A percentile compares a stretch with the other conserved stretches of the same genome.
Evolutionary conservation across 2,797 vertebrate species (phyloP).

Genomic region (Fundulus diaphanus): DNA sequence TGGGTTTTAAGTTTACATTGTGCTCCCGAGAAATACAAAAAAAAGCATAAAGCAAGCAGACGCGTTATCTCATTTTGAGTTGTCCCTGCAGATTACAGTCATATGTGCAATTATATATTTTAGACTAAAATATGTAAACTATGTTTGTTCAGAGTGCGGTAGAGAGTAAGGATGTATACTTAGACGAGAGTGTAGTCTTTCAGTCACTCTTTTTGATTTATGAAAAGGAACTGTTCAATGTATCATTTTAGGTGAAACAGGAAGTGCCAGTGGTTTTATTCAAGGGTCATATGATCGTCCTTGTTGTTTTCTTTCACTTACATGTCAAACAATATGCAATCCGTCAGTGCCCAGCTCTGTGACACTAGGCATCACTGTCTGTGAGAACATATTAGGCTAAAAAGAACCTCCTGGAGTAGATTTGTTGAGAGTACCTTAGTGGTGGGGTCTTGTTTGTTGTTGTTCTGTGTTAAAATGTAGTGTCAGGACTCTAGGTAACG

Average conservation of each 20-base stretch:
- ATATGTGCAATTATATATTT: slow-evolving; percentile 68
- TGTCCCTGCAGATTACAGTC: slow-evolving; percentile 46
- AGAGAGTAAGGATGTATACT: slow-evolving; percentile 37
- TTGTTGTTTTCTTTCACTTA: slow-evolving; percentile 46
- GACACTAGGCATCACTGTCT: slow-evolving; percentile 52
- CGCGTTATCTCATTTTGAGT: slow-evolving; percentile 22
- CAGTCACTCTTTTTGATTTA: slow-evolving; percentile 54
- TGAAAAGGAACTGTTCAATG: slow-evolving; percentile 49
- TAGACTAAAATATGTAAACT: slow-evolving; percentile 38
- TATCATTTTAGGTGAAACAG: slow-evolving; percentile 58
- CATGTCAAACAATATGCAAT: slow-evolving; percentile 77
- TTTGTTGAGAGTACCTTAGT: slow-evolving; percentile 37
- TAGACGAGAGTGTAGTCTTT: slow-evolving; percentile 23
- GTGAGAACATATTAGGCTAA: slow-evolving; percentile 40
- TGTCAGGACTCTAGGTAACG: slow-evolving; percentile 21
- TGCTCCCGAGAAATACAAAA: slow-evolving; percentile 25
- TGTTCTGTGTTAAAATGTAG: slow-evolving; percentile 27
- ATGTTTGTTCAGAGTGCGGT: slow-evolving; percentile 30
- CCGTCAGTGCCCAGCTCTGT: slow-evolving; percentile 65
- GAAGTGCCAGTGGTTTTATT: slow-evolving; percentile 72
- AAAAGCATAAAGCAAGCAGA: slow-evolving; percentile 51
- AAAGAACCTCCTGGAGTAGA: slow-evolving; percentile 18
- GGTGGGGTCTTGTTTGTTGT: slow-evolving; percentile 39
- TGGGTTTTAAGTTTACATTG: slow-evolving; percentile 62
- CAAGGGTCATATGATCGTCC: slow-evolving; percentile 42